Conservation (phyloP, 1,140 invertebrate genomes). For the Nebria ingens region DNA sequence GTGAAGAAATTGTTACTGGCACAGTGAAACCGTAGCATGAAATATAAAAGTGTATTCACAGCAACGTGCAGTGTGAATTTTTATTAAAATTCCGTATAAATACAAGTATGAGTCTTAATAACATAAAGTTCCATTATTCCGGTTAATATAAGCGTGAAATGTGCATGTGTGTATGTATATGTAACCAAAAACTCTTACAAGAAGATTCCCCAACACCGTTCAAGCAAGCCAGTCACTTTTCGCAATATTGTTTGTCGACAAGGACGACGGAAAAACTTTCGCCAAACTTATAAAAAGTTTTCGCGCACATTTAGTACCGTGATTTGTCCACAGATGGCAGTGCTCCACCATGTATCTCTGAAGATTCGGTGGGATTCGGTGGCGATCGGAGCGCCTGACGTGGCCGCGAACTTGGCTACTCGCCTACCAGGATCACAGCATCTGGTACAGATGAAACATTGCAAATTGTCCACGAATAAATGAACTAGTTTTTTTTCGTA, state of each 20-base stretch:
- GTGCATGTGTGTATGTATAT: not conserved
- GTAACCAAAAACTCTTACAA: too few species aligned
- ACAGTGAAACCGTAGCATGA: too few species aligned
- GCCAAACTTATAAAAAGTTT: not conserved
- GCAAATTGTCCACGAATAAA: too few species aligned
- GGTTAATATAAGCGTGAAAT: constrained; percentile 6
- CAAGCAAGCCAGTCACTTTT: too few species aligned
- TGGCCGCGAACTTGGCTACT: not conserved
- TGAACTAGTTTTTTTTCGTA: too few species aligned
- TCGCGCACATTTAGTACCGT: not conserved
- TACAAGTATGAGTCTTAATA: not conserved
- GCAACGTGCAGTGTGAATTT: not conserved
- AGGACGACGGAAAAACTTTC: not conserved
- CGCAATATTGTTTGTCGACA: not conserved
- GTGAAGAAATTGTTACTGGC: too few species aligned
- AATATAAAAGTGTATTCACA: not conserved
- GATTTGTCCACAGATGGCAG: not conserved
- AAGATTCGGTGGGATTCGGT: not conserved
- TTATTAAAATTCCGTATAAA: not conserved
- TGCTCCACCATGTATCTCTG: too few species aligned
- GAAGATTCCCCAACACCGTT: too few species aligned
- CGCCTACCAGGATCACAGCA: not conserved
- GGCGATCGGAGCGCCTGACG: not conserved
- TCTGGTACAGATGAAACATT: too few species aligned
- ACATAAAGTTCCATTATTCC: constrained; percentile 3